Percentiles rank a stretch among this genome's conserved stretches.
Evolutionary conservation across 2,888 invertebrate species (phyloP).

Genomic region (Microplitis manilae): DNA sequence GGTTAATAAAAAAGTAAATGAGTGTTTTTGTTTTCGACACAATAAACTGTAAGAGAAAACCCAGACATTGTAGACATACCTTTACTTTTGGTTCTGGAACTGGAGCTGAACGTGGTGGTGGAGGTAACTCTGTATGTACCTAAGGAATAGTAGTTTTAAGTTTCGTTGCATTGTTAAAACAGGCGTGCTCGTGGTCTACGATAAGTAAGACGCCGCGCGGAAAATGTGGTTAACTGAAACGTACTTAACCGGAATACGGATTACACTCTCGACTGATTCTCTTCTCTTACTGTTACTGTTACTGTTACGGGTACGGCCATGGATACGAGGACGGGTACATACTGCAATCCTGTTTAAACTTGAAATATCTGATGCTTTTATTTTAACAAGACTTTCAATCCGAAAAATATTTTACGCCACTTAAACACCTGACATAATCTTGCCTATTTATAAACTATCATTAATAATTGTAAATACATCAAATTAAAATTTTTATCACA

Average conservation of each 20-base stretch:
- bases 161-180: conserved; percentile 16
- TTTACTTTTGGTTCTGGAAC: neutral
- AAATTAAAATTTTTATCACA: no score
- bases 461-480: no score
- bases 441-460: no score
- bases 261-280: conserved; percentile 42
- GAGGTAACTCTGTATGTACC: neutral
- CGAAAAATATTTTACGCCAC: no score
- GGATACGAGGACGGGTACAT: neutral
- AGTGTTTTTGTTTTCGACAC: conserved; percentile 1
- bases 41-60: neutral
- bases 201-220: conserved; percentile 43
- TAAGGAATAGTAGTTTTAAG: neutral
- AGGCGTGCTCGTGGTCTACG: conserved; percentile 44
- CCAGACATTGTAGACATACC: neutral
- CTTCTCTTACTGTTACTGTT: neutral
- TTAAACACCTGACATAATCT: no score
- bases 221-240: conserved; percentile 47
- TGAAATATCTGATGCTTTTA: no score
- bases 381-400: no score
- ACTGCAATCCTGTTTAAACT: neutral
- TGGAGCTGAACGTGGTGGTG: no score
- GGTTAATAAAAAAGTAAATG: neutral
- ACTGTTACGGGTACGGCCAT: neutral
- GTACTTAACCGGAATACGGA: conserved; percentile 49